A percentile compares a stretch with the other conserved stretches of the same genome.
Evolutionary conservation across 2,797 vertebrate genomes (phyloP).

Genomic region (Numenius phaeopus): DNA sequence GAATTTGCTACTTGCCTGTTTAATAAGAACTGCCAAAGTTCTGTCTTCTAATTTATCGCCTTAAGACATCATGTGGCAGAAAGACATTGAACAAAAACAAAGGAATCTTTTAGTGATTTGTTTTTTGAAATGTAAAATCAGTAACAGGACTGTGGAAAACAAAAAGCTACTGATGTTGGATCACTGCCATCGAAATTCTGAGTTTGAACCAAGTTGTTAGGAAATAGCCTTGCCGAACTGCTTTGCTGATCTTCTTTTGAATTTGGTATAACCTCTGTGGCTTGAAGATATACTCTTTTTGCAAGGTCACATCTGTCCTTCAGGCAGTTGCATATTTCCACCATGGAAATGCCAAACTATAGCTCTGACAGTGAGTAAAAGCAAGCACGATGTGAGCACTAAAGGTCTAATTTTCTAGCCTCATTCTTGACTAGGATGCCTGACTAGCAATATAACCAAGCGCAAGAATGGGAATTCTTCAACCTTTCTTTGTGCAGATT

Average conservation of each 20-base stretch:
- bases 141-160: neutral
- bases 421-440: neutral
- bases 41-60: neutral
- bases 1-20: neutral
- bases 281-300: neutral
- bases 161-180: neutral
- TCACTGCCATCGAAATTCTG: neutral
- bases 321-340: neutral
- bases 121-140: neutral
- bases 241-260: neutral
- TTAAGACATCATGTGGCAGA: neutral
- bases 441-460: neutral
- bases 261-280: neutral
- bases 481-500: neutral
- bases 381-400: neutral
- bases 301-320: neutral
- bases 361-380: neutral
- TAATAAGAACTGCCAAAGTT: neutral
- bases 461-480: neutral
- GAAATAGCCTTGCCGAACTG: neutral
- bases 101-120: neutral
- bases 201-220: neutral
- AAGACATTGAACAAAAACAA: neutral
- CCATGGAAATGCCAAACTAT: neutral
- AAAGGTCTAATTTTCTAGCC: neutral